A percentile compares a stretch with the other conserved stretches of the same genome.
Conservation (phyloP, 2,888 invertebrate species). For the Globia sparganii region DNA sequence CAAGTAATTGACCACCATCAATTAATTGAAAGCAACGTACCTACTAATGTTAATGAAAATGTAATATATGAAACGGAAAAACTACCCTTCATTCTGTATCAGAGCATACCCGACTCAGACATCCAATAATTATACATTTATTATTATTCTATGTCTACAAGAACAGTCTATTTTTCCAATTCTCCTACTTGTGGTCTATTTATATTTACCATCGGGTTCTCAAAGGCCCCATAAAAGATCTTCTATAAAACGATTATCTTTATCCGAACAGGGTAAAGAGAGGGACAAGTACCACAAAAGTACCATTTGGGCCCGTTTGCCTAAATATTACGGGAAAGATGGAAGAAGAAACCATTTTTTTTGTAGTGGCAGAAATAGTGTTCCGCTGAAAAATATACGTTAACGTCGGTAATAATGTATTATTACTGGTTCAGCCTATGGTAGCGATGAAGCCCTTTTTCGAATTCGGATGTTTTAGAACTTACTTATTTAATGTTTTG, state of each 20-base stretch:
- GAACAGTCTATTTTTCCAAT: constrained; percentile 18
- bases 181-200: constrained; percentile 34
- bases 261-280: constrained; percentile 32
- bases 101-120: neutral
- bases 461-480: neutral
- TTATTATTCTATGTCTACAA: neutral
- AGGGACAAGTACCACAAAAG: constrained; percentile 30
- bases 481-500: neutral
- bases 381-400: constrained; percentile 21
- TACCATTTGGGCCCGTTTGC: constrained; percentile 23
- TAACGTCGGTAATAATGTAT: constrained; percentile 28
- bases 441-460: neutral
- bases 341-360: constrained; percentile 46
- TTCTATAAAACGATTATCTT: constrained; percentile 53
- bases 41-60: neutral
- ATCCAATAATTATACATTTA: no score
- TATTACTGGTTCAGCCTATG: neutral
- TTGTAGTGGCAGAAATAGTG: constrained; percentile 33
- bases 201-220: constrained; percentile 45
- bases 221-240: constrained; percentile 32
- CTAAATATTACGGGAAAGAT: constrained; percentile 46
- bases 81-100: neutral
- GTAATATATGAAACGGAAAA: neutral
- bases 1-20: neutral
- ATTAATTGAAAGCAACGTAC: no score